Evolutionary conservation across 2,797 vertebrate genomes (phyloP).

Genomic region (Anabacerthia variegaticeps): DNA sequence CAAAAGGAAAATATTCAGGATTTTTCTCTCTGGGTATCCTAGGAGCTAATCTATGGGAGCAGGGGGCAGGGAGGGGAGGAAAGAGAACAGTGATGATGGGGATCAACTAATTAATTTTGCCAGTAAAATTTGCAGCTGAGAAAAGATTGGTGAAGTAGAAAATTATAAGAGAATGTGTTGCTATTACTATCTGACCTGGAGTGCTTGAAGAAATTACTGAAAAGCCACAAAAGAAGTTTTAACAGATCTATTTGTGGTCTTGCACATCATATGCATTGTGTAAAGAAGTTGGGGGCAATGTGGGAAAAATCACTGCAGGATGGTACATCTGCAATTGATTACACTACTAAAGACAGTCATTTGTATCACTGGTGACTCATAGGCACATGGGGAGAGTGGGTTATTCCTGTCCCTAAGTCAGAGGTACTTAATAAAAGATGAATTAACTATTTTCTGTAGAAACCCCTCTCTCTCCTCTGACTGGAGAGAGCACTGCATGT

Average conservation of each 20-base stretch:
- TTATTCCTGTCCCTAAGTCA: background rate
- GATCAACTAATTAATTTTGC: background rate
- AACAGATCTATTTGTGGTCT: background rate
- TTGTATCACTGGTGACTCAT: background rate
- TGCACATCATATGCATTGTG: background rate
- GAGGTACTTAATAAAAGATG: background rate
- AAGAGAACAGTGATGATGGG: background rate
- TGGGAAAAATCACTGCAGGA: background rate
- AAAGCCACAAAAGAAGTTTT: background rate
- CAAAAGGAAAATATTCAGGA: background rate
- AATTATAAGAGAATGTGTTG: background rate
- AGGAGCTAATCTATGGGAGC: background rate
- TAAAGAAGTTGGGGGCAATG: background rate
- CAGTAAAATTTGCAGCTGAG: background rate
- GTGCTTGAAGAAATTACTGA: background rate
- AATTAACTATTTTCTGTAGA: background rate
- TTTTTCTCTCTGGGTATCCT: background rate
- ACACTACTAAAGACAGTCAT: background rate
- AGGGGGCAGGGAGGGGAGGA: no score
- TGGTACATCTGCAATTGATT: background rate
- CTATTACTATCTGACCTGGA: background rate
- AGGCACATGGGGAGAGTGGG: background rate
- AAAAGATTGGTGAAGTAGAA: background rate
- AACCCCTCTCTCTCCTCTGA: background rate
- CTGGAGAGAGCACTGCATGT: background rate